These are phyloP conservation scores for Tenthredo scrophulariae DNA, from an alignment of 2,888 invertebrate species.

Conservation along the genomic window DNA sequence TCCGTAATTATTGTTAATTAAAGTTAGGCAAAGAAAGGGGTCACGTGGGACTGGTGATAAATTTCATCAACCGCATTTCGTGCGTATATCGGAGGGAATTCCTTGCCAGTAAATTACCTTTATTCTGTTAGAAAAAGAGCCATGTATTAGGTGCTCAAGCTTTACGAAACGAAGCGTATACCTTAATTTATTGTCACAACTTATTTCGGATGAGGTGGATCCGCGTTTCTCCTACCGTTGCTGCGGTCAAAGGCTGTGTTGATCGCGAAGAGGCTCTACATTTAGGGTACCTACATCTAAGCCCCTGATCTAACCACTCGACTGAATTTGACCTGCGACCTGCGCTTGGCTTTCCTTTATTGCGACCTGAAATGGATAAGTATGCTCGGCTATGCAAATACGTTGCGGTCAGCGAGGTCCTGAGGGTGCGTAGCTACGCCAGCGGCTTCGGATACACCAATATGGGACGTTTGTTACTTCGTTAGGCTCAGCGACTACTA, in stretches of 20 bases:
- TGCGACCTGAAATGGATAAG: slow-evolving; percentile 45
- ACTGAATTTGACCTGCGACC: slow-evolving; percentile 44
- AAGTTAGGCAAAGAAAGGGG: slow-evolving; percentile 30
- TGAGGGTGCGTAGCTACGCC: slow-evolving; percentile 23
- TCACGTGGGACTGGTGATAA: slow-evolving; percentile 32
- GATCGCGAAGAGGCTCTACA: slow-evolving; percentile 19
- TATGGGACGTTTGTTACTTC: slow-evolving; percentile 48
- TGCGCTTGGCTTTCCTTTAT: slow-evolving; percentile 40
- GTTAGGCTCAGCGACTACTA: slow-evolving; percentile 36
- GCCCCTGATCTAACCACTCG: slow-evolving; percentile 44
- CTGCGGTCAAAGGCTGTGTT: slow-evolving; percentile 7
- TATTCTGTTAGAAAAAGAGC: slow-evolving; percentile 12
- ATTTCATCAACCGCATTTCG: slow-evolving; percentile 4
- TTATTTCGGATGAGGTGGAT: slow-evolving; percentile 19
- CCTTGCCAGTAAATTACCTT: background rate
- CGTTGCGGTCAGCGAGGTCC: slow-evolving; percentile 41
- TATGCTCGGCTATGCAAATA: slow-evolving; percentile 45
- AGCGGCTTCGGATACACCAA: slow-evolving; percentile 11
- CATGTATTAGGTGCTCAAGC: slow-evolving; percentile 33
- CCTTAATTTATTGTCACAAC: slow-evolving; percentile 27
- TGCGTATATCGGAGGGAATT: slow-evolving; percentile 13
- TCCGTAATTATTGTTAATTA: slow-evolving; percentile 14
- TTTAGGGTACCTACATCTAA: slow-evolving; percentile 23
- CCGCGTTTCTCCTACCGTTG: slow-evolving; percentile 1
- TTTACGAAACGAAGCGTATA: slow-evolving; percentile 26